Percentiles rank a stretch among this genome's conserved stretches.
phyloP scores from a whole-genome alignment of 2,113 vertebrate genomes.

The Cottus gobio region DNA sequence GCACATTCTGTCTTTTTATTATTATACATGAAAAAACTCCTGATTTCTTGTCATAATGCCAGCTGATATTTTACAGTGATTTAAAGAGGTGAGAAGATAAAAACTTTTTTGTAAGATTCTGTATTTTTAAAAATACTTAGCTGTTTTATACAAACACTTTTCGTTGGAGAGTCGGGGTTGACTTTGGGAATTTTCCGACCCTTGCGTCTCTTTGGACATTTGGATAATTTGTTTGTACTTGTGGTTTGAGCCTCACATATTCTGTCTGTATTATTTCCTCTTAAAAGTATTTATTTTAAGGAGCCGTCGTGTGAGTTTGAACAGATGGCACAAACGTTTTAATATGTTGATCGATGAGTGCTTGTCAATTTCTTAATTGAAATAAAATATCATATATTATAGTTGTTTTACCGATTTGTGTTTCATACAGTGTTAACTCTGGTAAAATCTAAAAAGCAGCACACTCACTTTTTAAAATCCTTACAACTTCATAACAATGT shows the following conservation, averaged over 20 bases:
- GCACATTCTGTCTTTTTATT: conserved; percentile 84
- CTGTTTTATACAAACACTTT: conserved; percentile 84
- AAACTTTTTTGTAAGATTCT: conserved; percentile 82
- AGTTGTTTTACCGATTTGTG: conserved; percentile 6
- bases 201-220: conserved; percentile 73
- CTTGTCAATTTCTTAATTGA: conserved; percentile 84
- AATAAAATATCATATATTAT: conserved; percentile 85
- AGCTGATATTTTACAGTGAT: conserved; percentile 86
- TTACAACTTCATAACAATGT: neutral
- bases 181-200: conserved; percentile 75
- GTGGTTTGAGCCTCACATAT: conserved; percentile 80
- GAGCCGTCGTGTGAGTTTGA: conserved; percentile 72
- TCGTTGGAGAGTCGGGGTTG: conserved; percentile 73
- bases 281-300: conserved; percentile 88
- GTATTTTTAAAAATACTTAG: conserved; percentile 84
- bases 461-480: neutral
- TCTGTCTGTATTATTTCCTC: conserved; percentile 84
- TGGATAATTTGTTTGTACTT: conserved; percentile 74
- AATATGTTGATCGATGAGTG: conserved; percentile 84
- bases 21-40: conserved; percentile 68
- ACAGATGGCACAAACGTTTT: conserved; percentile 78
- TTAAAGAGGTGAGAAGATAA: conserved; percentile 73
- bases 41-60: conserved; percentile 83
- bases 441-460: neutral
- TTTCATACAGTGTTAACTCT: neutral